Percentiles rank a stretch among this genome's conserved stretches.
Conservation (phyloP, 2,888 invertebrate genomes). For the Catocala fraxini region DNA sequence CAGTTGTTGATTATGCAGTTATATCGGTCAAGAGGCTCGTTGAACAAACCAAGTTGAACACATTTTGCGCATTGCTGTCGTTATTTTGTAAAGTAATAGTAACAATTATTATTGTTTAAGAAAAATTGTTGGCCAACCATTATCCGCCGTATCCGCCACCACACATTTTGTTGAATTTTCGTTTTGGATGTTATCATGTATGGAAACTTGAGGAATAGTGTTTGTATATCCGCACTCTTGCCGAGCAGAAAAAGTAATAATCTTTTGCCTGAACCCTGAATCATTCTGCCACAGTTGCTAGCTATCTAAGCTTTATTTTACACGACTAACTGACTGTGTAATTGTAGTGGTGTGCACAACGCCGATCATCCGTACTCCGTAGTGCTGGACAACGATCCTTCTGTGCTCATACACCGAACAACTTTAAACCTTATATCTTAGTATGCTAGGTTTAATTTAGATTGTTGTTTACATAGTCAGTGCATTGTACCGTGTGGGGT, state of each 20-base stretch:
- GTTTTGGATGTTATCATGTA: no score
- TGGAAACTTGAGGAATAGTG: no score
- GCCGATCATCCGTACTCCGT: slow-evolving; percentile 48
- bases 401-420: slow-evolving; percentile 19
- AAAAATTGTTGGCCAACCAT: no score
- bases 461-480: slow-evolving; percentile 14
- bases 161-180: no score
- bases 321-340: slow-evolving; percentile 64
- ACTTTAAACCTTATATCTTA: slow-evolving; percentile 20
- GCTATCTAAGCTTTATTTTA: slow-evolving; percentile 52
- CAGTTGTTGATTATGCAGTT: slow-evolving; percentile 4
- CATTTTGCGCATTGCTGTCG: no score
- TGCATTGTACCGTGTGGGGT: slow-evolving; percentile 44
- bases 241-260: no score
- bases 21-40: slow-evolving; percentile 11
- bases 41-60: not conserved
- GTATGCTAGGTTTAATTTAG: not conserved
- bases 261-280: not conserved
- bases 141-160: no score
- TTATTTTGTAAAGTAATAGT: no score
- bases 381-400: slow-evolving; percentile 40
- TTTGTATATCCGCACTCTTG: no score
- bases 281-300: slow-evolving; percentile 12
- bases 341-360: slow-evolving; percentile 62
- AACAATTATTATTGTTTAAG: no score